A percentile compares a stretch with the other conserved stretches of the same genome.
Evolutionary conservation across 2,113 vertebrate genomes (phyloP).

Genomic region (Stomatorhinus ivindoensis): DNA sequence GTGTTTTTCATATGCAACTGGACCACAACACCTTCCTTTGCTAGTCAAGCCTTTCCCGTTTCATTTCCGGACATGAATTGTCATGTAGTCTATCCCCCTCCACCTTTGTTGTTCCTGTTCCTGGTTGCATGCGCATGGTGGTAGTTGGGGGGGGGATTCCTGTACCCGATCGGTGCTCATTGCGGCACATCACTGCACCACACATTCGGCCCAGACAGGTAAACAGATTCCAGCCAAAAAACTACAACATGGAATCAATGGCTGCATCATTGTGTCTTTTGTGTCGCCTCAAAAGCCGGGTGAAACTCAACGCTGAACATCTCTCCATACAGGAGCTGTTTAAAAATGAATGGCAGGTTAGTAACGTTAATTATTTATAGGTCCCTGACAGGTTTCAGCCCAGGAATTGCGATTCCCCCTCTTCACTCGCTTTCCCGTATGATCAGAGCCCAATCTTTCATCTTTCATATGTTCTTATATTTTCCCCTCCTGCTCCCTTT

Average conservation of each 20-base stretch:
- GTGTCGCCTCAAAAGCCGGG: slow-evolving; percentile 36
- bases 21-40: not conserved
- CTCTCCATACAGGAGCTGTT: slow-evolving; percentile 52
- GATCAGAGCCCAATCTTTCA: slow-evolving; percentile 31
- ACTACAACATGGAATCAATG: slow-evolving; percentile 38
- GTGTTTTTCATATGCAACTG: not conserved
- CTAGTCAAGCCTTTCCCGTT: not conserved
- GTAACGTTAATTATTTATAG: slow-evolving; percentile 64
- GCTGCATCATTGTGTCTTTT: slow-evolving; percentile 34
- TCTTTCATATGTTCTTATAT: slow-evolving; percentile 7
- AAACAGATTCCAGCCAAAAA: slow-evolving; percentile 34
- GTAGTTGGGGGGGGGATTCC: not conserved
- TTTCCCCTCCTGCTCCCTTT: not conserved
- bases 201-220: not conserved
- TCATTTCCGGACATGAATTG: not conserved
- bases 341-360: slow-evolving; percentile 64
- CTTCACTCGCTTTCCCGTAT: slow-evolving; percentile 36
- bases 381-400: slow-evolving; percentile 44
- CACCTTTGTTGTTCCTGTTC: not conserved
- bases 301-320: slow-evolving; percentile 53
- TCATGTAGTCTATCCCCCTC: not conserved
- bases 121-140: not conserved
- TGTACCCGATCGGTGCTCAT: not conserved
- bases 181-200: not conserved
- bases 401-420: slow-evolving; percentile 30